A percentile compares a stretch with the other conserved stretches of the same genome.
These are phyloP conservation scores for Lipotes vexillifer DNA, from an alignment of 2,113 vertebrate species.

Conservation along the genomic window DNA sequence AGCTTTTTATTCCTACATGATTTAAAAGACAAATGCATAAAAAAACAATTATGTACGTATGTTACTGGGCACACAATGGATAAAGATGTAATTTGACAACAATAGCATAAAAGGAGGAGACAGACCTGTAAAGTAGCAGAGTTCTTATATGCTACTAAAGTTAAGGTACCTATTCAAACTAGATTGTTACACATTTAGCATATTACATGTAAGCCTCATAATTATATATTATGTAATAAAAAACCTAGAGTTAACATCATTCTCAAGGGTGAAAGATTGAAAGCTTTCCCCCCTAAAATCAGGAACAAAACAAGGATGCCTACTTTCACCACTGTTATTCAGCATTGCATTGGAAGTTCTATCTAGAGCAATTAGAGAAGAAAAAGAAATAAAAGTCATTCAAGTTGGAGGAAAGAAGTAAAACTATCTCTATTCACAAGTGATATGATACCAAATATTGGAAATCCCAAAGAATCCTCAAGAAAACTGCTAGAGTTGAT, in stretches of 20 bases:
- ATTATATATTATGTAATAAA: not conserved
- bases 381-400: not conserved
- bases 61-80: not conserved
- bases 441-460: not conserved
- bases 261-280: not conserved
- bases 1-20: not conserved
- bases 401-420: not conserved
- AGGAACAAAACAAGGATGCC: not conserved
- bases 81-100: not conserved
- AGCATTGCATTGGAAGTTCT: not conserved
- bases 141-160: not conserved
- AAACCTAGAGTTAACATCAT: not conserved
- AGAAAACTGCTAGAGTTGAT: not conserved
- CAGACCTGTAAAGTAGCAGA: not conserved
- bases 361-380: not conserved
- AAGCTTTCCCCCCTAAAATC: not conserved
- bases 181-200: not conserved
- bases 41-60: not conserved
- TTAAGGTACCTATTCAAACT: not conserved
- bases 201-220: not conserved
- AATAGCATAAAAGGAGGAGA: not conserved
- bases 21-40: not conserved
- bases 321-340: not conserved
- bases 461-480: not conserved
- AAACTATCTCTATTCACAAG: not conserved